Base-by-base conservation (phyloP, 2,797 vertebrate species). In the Botia kubotai region DNA sequence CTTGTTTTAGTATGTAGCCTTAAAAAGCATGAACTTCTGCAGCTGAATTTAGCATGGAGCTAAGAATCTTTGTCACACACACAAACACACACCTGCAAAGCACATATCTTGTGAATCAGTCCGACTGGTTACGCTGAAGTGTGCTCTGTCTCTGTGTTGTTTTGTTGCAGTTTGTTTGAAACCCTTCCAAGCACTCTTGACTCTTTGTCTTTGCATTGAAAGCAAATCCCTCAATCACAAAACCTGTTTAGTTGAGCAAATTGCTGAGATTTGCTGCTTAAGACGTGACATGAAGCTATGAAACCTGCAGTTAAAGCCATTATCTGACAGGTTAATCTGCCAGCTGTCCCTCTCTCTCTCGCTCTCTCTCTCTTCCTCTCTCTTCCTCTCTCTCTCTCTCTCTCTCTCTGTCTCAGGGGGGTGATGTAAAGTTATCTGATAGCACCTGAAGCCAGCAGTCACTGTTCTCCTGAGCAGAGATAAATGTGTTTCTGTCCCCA, bases 301-400 rank as follows among this genome's bases (percentile, higher is more conserved):
- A 66, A 65, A 26, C 57, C 72, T 72, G 52, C 21, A 23, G 26
- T 85, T 80, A 77, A 10, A 77, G 70, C 39, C 21, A 16, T 78
- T 71, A 75, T 17, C 16, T 74, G 19, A 33, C 19, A 52, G 6
- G 46, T 13, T 69, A 29, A 58, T 66, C 8, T 29, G 5, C 6
- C 50, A 50, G 16, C 6, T 23, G 10, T 70, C n/a, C 16, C 48
- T 50, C 48, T 13, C 48, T 12, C 48, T 50, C 50, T 52, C 50
- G 2, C 50, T 16, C 50, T 52, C 50, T 16, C 50, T 52, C 50
- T 52, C 23, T 26, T 4, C 13, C 46, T 48, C 8, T 48, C 19
- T 11, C 62, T 21, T 63, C 68, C 6, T 77, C 6, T 46, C 55
- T 50, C 50, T 26, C 14, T 48, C 8, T 48, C 29, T 11, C 62